These are phyloP conservation scores for Tipula vernalis DNA, from an alignment of 2,888 invertebrate species.

Conservation along the genomic window DNA sequence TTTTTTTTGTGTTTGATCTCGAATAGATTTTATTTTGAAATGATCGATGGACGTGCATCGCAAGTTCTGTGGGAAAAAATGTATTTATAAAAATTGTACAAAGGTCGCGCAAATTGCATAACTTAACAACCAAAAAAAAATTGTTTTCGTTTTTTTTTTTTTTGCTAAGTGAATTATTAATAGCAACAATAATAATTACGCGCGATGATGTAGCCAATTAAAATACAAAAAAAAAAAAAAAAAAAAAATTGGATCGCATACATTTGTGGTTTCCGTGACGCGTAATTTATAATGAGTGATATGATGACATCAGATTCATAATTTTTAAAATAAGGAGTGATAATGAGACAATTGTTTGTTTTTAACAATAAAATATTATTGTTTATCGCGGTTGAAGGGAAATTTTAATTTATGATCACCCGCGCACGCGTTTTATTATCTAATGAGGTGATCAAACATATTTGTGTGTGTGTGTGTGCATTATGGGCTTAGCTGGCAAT, in stretches of 20 bases:
- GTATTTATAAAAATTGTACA: background rate
- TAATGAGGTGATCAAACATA: background rate
- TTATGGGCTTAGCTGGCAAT: background rate
- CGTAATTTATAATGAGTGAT: background rate
- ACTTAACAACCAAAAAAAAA: background rate
- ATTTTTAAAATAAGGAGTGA: background rate
- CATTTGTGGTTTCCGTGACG: background rate
- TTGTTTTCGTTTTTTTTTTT: background rate
- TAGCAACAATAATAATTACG: background rate
- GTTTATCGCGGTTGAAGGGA: background rate
- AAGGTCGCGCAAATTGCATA: background rate
- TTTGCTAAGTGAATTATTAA: background rate
- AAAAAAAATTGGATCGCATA: background rate
- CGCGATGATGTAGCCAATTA: background rate
- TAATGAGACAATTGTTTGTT: conserved; percentile 4
- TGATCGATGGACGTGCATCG: background rate
- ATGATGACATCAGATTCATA: background rate
- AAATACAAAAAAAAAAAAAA: background rate
- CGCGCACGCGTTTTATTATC: background rate
- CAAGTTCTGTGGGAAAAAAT: background rate
- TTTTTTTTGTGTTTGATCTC: background rate
- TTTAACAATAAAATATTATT: background rate
- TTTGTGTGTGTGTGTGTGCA: background rate
- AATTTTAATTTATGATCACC: background rate
- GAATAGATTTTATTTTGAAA: background rate